Base-by-base conservation (phyloP, 2,797 vertebrate genomes). In the Thamnophis elegans region DNA sequence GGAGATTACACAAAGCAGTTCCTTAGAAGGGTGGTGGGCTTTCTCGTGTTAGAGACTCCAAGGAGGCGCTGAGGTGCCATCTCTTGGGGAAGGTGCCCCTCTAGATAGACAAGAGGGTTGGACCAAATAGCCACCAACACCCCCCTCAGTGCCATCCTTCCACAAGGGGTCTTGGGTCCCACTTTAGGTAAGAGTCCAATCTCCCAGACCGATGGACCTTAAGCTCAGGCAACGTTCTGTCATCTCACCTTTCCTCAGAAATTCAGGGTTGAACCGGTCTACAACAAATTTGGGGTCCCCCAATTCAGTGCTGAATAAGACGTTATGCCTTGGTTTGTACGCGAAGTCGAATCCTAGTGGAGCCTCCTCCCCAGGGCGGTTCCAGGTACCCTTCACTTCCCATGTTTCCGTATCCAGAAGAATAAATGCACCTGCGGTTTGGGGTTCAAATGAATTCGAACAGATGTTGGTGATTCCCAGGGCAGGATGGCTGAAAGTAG, bases 251-350 rank as follows among this genome's bases (percentile, higher is more conserved):
- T 98, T 97, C 88, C 95, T 91, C 47, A 98, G 96, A 1, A 99
- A 96, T 5, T 95, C 96, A 0, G 97, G 97, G 89, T 98, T 97
- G 65, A 99, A 98, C 5, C 98, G 98, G 0, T 95, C 47, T 1
- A n/a, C 91, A 14, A 98, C 68, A 54, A 96, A 96, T 59, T 98
- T 98, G 5, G 99, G 98, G 0, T 98, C 95, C 0, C 98, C 98
- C 98, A 98, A 98, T n/a, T 98, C 98, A 0, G 98, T 98, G 97
- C 98, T 99, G 92, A 99, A 97, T 98, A 99, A 98, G 95, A 99
- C 98, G 0, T 99, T 99, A 96, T 98, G 98, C 12, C 97, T 97
- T 0, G 98, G 99, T 89, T 99, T 98, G 96, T 98, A 99, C 98
- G 98, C 99, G 97, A 99, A 99, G 96, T 99, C 98, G 1, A 98